Percentiles rank a stretch among this genome's conserved stretches.
Conservation (phyloP, 2,888 invertebrate species). For the Spisula solida region DNA sequence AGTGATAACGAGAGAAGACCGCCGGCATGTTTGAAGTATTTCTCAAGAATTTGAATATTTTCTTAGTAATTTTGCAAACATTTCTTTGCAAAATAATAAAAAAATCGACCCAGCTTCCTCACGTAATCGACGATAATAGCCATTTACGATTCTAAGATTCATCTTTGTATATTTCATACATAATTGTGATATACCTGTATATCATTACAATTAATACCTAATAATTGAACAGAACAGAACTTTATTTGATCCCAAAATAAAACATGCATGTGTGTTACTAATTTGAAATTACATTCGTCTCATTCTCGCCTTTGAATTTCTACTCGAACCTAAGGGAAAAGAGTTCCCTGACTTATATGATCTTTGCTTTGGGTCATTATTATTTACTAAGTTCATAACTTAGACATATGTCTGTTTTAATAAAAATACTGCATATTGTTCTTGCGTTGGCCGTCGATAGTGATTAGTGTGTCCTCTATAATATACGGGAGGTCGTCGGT, state of each 20-base stretch:
- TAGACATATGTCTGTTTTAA: no score
- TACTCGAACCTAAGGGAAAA: no score
- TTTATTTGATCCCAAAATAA: no score
- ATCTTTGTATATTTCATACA: not conserved
- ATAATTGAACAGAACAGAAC: not conserved
- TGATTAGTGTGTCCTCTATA: no score
- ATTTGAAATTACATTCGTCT: not conserved
- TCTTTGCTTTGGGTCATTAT: no score
- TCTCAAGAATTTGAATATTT: conserved; percentile 23
- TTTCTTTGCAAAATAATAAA: not conserved
- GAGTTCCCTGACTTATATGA: no score
- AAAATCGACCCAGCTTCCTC: not conserved
- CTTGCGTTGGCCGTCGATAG: no score
- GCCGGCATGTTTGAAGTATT: conserved; percentile 38
- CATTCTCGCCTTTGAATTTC: not conserved
- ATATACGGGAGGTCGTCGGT: no score
- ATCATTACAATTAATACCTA: not conserved
- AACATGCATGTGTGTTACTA: not conserved
- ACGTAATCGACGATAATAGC: not conserved
- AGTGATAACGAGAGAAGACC: conserved; percentile 35
- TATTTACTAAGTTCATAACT: not conserved
- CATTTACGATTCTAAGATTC: not conserved
- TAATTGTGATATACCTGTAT: not conserved
- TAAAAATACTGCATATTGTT: no score
- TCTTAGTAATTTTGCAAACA: not conserved